Percentiles rank a stretch among this genome's conserved stretches.
Conservation (phyloP, 2,888 invertebrate genomes). For the Tachina fera region DNA sequence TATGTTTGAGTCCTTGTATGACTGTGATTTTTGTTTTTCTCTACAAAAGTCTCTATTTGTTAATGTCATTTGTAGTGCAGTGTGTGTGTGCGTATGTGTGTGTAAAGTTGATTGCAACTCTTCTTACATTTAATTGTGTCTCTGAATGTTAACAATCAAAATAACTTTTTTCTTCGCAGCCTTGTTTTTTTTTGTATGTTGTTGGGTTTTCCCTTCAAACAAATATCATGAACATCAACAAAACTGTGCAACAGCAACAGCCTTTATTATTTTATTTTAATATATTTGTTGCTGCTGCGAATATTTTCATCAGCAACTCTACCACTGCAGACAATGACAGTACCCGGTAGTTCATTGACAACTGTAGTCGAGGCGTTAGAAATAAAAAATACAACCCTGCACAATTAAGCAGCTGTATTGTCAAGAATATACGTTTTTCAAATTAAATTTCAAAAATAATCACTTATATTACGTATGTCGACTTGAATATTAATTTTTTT, state of each 20-base stretch:
- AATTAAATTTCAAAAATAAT: too few species aligned
- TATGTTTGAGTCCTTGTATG: background rate
- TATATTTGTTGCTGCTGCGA: constrained; percentile 26
- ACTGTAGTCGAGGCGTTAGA: too few species aligned
- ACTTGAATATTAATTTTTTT: too few species aligned
- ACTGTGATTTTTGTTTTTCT: background rate
- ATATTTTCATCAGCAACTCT: background rate
- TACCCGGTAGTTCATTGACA: background rate
- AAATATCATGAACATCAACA: constrained; percentile 17
- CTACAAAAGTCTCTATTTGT: constrained; percentile 43
- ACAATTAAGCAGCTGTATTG: too few species aligned
- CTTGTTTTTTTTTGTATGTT: constrained; percentile 24
- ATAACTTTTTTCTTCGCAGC: background rate
- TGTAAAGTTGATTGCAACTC: constrained; percentile 3
- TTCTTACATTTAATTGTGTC: constrained; percentile 55
- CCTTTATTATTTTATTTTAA: constrained; percentile 26
- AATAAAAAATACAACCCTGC: too few species aligned
- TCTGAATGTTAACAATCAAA: constrained; percentile 49
- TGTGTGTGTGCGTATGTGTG: constrained; percentile 10
- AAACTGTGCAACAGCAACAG: constrained; percentile 7
- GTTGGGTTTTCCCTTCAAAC: background rate
- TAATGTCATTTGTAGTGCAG: constrained; percentile 21
- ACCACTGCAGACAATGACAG: background rate
- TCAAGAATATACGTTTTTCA: too few species aligned
- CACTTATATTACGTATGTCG: too few species aligned